Conservation (phyloP, 2,113 vertebrate species). For the Eulemur macaco region DNA sequence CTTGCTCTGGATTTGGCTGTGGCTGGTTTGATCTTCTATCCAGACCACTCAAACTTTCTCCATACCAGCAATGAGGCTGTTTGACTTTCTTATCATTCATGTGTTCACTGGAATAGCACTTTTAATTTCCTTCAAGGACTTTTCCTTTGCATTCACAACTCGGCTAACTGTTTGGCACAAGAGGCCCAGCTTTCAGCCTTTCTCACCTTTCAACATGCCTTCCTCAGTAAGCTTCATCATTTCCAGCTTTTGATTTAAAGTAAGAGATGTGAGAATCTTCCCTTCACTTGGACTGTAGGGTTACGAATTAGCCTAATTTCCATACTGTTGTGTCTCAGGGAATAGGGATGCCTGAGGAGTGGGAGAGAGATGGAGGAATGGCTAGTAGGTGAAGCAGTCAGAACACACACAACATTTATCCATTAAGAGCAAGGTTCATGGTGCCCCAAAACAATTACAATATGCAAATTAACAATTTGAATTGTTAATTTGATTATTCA, state of each 20-base stretch:
- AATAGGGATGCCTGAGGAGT: not conserved
- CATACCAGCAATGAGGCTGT: too few relatives aligned
- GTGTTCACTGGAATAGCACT: too few relatives aligned
- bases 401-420: not conserved
- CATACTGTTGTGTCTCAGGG: not conserved
- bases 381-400: not conserved
- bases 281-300: not conserved
- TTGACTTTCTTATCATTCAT: too few relatives aligned
- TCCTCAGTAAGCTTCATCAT: not conserved
- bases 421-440: not conserved
- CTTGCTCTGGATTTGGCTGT: too few relatives aligned
- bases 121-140: too few relatives aligned
- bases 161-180: too few relatives aligned
- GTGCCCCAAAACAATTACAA: not conserved
- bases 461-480: not conserved
- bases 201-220: too few relatives aligned
- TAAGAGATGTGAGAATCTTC: not conserved
- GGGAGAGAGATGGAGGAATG: not conserved
- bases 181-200: too few relatives aligned
- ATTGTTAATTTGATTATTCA: too few relatives aligned
- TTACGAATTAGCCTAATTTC: not conserved
- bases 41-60: too few relatives aligned
- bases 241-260: not conserved
- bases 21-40: too few relatives aligned
- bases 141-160: too few relatives aligned